phyloP scores from a whole-genome alignment of 35 echinoderm and acorn worm species.

The Ophioderma brevispina region DNA sequence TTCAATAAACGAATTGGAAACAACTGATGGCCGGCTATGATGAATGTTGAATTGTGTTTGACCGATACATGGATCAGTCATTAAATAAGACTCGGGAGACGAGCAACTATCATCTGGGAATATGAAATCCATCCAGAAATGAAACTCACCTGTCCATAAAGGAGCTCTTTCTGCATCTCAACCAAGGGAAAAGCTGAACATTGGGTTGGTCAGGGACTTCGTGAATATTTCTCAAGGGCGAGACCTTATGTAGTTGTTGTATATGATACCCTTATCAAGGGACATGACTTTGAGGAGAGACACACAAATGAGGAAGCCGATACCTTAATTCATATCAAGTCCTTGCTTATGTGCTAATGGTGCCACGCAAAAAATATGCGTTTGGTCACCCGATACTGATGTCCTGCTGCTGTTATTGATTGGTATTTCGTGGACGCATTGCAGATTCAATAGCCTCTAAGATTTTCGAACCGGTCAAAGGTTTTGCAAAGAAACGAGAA shows the following conservation, averaged over 20 bases:
- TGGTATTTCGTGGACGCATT: conserved; percentile 34
- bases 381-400: conserved; percentile 52
- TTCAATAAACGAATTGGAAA: not conserved
- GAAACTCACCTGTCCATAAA: not conserved
- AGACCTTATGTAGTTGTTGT: conserved; percentile 19
- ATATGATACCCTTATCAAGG: conserved; percentile 46
- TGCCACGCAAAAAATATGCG: conserved; percentile 29
- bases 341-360: conserved; percentile 38
- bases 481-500: conserved; percentile 43
- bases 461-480: conserved; percentile 30
- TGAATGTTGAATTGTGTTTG: conserved; percentile 9
- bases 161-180: not conserved
- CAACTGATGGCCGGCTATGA: conserved; percentile 10
- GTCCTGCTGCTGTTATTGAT: conserved; percentile 18
- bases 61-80: conserved; percentile 35
- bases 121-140: conserved; percentile 36
- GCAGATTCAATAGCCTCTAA: not conserved
- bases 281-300: conserved; percentile 23
- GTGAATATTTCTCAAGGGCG: not conserved
- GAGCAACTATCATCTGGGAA: conserved; percentile 26
- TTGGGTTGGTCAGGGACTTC: not conserved
- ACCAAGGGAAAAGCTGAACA: not conserved
- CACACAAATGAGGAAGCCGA: conserved; percentile 37
- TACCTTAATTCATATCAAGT: conserved; percentile 43
- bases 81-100: conserved; percentile 44